Conservation (phyloP, 2,888 invertebrate genomes). For the Eupithecia inturbata region DNA sequence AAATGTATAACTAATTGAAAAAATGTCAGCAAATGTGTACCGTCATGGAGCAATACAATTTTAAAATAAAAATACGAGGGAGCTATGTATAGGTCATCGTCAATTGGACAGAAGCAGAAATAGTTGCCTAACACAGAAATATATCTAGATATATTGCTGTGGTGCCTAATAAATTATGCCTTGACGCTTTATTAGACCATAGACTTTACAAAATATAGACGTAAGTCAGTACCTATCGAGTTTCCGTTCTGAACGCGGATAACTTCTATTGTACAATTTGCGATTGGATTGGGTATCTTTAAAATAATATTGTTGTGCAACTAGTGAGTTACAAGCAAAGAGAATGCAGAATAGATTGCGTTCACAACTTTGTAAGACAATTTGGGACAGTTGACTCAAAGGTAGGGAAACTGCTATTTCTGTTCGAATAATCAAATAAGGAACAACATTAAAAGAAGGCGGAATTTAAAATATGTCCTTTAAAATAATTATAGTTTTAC, state of each 20-base stretch:
- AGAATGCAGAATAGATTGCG: constrained; percentile 10
- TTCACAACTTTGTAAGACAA: constrained; percentile 16
- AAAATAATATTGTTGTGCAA: constrained; percentile 33
- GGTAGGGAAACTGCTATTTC: background rate
- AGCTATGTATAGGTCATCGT: background rate
- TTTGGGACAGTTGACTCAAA: background rate
- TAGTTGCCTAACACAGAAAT: no score
- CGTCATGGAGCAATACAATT: no score
- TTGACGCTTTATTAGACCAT: background rate
- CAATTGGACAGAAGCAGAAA: background rate
- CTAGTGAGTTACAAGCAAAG: constrained; percentile 20
- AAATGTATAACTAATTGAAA: no score
- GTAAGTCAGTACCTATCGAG: constrained; percentile 30
- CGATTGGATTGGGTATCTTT: constrained; percentile 34
- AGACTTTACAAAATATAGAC: constrained; percentile 16
- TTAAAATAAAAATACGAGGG: no score
- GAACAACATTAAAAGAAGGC: background rate
- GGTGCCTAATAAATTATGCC: background rate
- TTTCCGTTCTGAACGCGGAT: constrained; percentile 28
- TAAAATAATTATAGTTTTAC: background rate
- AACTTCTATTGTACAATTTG: constrained; percentile 34
- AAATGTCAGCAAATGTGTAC: no score
- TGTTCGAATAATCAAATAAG: background rate
- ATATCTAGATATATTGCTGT: no score
- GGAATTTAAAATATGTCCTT: background rate